These are phyloP conservation scores for Linepithema humile DNA, from an alignment of 1,140 invertebrate species.

Conservation along the genomic window DNA sequence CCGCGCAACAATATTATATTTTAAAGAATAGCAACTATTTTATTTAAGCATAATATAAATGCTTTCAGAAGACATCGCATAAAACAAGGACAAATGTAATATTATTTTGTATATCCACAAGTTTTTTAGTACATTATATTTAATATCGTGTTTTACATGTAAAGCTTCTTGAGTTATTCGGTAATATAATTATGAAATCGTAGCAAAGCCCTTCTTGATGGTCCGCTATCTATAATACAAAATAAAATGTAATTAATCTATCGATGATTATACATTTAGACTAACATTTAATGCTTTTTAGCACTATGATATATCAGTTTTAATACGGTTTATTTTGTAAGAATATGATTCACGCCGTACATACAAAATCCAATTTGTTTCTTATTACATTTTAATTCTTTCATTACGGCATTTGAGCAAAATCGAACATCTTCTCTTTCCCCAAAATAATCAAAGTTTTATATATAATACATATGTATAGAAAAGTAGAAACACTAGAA, in stretches of 20 bases:
- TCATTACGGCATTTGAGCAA: too few species aligned
- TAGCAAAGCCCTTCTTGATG: constrained; percentile 59
- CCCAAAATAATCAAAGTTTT: too few species aligned
- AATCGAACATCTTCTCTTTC: too few species aligned
- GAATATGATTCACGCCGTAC: background rate
- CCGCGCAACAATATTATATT: constrained; percentile 69
- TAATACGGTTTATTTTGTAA: background rate
- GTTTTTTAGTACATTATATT: constrained; percentile 70
- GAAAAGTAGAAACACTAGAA: too few species aligned
- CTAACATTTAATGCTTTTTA: background rate
- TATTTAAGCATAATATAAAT: constrained; percentile 68
- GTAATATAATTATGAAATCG: constrained; percentile 72
- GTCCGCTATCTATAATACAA: constrained; percentile 73
- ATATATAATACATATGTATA: too few species aligned
- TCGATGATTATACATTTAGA: background rate
- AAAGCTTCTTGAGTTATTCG: constrained; percentile 78
- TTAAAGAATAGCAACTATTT: constrained; percentile 66
- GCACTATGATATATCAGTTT: background rate
- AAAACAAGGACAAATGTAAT: constrained; percentile 76
- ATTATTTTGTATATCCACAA: constrained; percentile 73
- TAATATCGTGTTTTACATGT: constrained; percentile 73
- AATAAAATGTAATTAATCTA: constrained; percentile 6
- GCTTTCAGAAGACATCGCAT: constrained; percentile 72
- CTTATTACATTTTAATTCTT: too few species aligned
- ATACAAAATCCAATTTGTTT: too few species aligned